Percentiles rank a stretch among this genome's conserved stretches.
These are phyloP conservation scores for Dolomedes plantarius DNA, from an alignment of 2,888 invertebrate species.

Conservation along the genomic window DNA sequence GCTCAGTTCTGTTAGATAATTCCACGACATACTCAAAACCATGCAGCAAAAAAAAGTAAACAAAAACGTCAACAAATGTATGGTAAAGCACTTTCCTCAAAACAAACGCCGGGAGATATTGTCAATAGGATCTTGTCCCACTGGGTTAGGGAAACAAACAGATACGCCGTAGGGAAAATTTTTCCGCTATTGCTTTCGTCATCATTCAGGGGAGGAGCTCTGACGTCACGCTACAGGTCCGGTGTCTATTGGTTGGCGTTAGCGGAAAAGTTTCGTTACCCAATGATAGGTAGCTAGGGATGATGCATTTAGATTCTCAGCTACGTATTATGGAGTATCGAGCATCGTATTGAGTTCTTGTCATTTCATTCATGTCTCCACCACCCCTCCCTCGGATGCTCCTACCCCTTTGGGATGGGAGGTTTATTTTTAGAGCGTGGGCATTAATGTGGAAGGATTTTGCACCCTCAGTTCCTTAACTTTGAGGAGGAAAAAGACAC, in stretches of 20 bases:
- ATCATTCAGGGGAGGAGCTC: slow-evolving; percentile 22
- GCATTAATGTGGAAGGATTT: not conserved
- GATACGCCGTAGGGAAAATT: slow-evolving; percentile 39
- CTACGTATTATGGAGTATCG: slow-evolving; percentile 41
- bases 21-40: slow-evolving; percentile 19
- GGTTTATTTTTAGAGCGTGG: slow-evolving; percentile 1
- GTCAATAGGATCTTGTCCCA: slow-evolving; percentile 33
- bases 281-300: slow-evolving; percentile 53
- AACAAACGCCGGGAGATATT: slow-evolving; percentile 33
- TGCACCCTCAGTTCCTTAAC: too few species aligned
- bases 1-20: not conserved
- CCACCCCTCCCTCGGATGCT: not conserved
- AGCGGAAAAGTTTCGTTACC: slow-evolving; percentile 52
- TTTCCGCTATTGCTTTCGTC: slow-evolving; percentile 35
- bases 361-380: slow-evolving; percentile 39
- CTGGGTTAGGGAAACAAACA: slow-evolving; percentile 31
- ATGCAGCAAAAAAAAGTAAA: not conserved
- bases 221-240: slow-evolving; percentile 26
- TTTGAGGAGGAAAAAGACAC: too few species aligned
- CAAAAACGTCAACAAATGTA: not conserved
- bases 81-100: slow-evolving; percentile 13
- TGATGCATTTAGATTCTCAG: slow-evolving; percentile 51
- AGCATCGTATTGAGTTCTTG: slow-evolving; percentile 35
- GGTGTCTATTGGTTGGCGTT: slow-evolving; percentile 33
- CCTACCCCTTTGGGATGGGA: slow-evolving; percentile 12